Evolutionary conservation across 2,888 invertebrate genomes (phyloP).

Genomic region (Drosophila anceps): DNA sequence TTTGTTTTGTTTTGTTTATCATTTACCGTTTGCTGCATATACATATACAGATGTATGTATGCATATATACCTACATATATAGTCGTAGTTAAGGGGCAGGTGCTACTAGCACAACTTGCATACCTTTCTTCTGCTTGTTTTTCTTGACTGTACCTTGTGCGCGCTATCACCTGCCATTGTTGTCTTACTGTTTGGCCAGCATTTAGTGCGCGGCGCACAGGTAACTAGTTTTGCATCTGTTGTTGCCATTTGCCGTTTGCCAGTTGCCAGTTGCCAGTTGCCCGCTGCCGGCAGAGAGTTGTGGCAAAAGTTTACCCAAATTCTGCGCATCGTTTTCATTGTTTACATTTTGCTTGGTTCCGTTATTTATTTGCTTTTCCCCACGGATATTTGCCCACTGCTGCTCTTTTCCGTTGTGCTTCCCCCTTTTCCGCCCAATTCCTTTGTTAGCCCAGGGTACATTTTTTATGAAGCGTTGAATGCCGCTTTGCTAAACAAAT

Average conservation of each 20-base stretch:
- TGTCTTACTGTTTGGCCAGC: conserved; percentile 25
- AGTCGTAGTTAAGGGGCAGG: conserved; percentile 27
- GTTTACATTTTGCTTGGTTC: conserved; percentile 57
- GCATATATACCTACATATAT: too few relatives aligned
- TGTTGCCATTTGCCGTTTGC: conserved; percentile 6
- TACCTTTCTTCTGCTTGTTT: background rate
- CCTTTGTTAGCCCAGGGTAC: conserved; percentile 31
- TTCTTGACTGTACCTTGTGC: conserved; percentile 5
- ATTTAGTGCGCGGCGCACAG: conserved; percentile 13
- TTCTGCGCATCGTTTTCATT: conserved; percentile 54
- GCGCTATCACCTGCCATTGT: conserved; percentile 33
- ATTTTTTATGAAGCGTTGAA: conserved; percentile 68
- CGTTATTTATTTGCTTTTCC: conserved; percentile 65
- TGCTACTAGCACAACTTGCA: conserved; percentile 16
- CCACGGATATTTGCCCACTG: conserved; percentile 56
- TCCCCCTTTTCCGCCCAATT: conserved; percentile 5
- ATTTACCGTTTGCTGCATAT: conserved; percentile 18
- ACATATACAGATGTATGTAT: background rate
- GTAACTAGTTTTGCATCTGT: conserved; percentile 57
- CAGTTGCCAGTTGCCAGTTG: conserved; percentile 1
- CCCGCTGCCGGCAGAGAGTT: conserved; percentile 15
- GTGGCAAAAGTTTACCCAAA: conserved; percentile 49
- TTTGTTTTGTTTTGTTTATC: conserved; percentile 39
- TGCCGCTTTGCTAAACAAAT: conserved; percentile 75
- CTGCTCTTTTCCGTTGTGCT: conserved; percentile 30